These are phyloP conservation scores for Musca vetustissima DNA, from an alignment of 1,140 invertebrate species.

Conservation along the genomic window DNA sequence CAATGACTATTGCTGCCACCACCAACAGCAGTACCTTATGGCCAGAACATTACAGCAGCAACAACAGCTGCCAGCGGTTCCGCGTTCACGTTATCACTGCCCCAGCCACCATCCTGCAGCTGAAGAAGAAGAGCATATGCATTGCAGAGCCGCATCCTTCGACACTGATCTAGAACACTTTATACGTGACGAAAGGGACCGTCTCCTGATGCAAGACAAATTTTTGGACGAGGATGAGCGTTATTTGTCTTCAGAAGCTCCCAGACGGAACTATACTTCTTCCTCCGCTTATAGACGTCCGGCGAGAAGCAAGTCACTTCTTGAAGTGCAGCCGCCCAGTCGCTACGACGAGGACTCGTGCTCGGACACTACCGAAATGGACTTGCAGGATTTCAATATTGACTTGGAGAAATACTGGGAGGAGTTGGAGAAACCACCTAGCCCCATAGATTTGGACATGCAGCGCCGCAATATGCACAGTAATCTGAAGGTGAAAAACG, in stretches of 20 bases:
- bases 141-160: slow-evolving; percentile 42
- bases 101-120: slow-evolving; percentile 51
- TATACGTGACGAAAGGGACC: slow-evolving; percentile 50
- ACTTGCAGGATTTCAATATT: slow-evolving; percentile 54
- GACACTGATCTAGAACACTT: slow-evolving; percentile 54
- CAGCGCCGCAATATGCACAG: slow-evolving; percentile 52
- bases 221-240: slow-evolving; percentile 54
- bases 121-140: slow-evolving; percentile 52
- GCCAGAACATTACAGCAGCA: slow-evolving; percentile 15
- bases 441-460: slow-evolving; percentile 54
- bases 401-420: slow-evolving; percentile 55
- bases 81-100: slow-evolving; percentile 34
- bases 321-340: slow-evolving; percentile 51
- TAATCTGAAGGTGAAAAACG: slow-evolving; percentile 52
- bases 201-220: slow-evolving; percentile 49
- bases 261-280: slow-evolving; percentile 25
- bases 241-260: slow-evolving; percentile 36
- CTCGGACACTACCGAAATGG: slow-evolving; percentile 53
- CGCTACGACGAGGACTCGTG: slow-evolving; percentile 53
- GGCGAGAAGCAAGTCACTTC: slow-evolving; percentile 47
- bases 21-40: slow-evolving; percentile 34
- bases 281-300: slow-evolving; percentile 37
- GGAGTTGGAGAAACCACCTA: slow-evolving; percentile 52
- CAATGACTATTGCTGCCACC: slow-evolving; percentile 53
- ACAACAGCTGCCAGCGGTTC: slow-evolving; percentile 8